phyloP scores from a whole-genome alignment of 1,140 invertebrate species.

The Varroa destructor region DNA sequence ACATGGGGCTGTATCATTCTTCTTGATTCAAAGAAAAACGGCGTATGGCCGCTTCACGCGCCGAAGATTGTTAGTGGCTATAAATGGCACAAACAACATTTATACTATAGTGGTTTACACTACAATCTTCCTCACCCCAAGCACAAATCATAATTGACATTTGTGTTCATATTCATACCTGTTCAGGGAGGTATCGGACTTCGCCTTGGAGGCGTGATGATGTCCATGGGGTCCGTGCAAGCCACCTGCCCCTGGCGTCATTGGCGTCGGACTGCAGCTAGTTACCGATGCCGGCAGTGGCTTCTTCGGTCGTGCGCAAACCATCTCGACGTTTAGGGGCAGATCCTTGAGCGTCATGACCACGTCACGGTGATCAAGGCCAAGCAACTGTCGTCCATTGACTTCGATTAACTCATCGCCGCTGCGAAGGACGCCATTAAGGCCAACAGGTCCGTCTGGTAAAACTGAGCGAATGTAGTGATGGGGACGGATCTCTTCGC shows the following conservation, averaged over 20 bases:
- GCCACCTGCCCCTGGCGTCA: too few relatives aligned
- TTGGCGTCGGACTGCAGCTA: constrained; percentile 12
- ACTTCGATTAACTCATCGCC: constrained; percentile 84
- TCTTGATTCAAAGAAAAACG: too few relatives aligned
- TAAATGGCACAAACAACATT: too few relatives aligned
- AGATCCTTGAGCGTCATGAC: constrained; percentile 87
- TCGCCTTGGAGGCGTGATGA: constrained; percentile 55
- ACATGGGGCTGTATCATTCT: too few relatives aligned
- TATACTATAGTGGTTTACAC: background rate
- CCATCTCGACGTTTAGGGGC: constrained; percentile 80
- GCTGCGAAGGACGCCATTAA: constrained; percentile 59
- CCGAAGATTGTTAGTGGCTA: too few relatives aligned
- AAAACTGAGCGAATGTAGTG: constrained; percentile 85
- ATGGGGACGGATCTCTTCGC: constrained; percentile 71
- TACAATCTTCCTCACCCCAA: background rate
- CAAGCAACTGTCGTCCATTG: constrained; percentile 81
- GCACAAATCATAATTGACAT: background rate
- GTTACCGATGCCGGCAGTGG: constrained; percentile 33
- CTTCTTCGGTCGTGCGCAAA: constrained; percentile 62
- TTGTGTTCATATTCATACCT: background rate
- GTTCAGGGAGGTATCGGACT: constrained; percentile 77
- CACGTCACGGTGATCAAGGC: constrained; percentile 89
- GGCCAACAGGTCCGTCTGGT: constrained; percentile 81
- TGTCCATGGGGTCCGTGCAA: too few relatives aligned
- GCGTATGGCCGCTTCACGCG: too few relatives aligned